phyloP scores from a whole-genome alignment of 1,140 invertebrate genomes.

The Drosophila suzukii region DNA sequence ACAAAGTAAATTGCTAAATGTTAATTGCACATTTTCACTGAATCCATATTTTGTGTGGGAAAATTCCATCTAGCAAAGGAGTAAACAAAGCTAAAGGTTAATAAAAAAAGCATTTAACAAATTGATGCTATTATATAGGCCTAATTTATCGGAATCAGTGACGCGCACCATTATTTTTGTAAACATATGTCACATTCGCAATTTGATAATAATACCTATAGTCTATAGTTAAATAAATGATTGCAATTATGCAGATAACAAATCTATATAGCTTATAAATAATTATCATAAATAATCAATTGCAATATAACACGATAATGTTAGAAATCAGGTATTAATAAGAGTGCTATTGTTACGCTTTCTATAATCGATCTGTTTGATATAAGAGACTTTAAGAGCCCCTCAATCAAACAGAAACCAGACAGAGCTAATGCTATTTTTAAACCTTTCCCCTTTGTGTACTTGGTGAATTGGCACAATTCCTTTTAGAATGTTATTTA shows the following conservation, averaged over 20 bases:
- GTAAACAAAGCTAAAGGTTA: neutral
- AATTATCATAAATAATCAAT: slow-evolving; percentile 9
- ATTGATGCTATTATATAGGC: neutral
- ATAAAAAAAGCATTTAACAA: neutral
- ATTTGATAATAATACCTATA: neutral
- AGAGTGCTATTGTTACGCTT: neutral
- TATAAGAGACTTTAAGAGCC: slow-evolving; percentile 12
- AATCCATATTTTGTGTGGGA: neutral
- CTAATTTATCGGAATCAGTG: neutral
- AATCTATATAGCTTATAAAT: slow-evolving; percentile 1
- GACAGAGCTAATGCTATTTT: slow-evolving; percentile 24
- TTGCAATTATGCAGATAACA: slow-evolving; percentile 17
- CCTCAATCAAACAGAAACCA: slow-evolving; percentile 5
- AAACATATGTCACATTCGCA: slow-evolving; percentile 7
- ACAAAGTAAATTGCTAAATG: slow-evolving; percentile 8
- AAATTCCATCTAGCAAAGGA: neutral
- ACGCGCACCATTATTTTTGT: too few relatives aligned
- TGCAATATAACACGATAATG: neutral
- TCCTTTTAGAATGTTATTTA: slow-evolving; percentile 32
- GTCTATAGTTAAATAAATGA: slow-evolving; percentile 1
- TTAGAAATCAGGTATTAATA: neutral
- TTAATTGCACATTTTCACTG: slow-evolving; percentile 10
- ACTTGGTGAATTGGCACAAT: slow-evolving; percentile 32
- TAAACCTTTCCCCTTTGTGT: slow-evolving; percentile 20
- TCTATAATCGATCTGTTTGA: slow-evolving; percentile 10